phyloP scores from a whole-genome alignment of 2,888 invertebrate species.

The Xanthorhoe designata region DNA sequence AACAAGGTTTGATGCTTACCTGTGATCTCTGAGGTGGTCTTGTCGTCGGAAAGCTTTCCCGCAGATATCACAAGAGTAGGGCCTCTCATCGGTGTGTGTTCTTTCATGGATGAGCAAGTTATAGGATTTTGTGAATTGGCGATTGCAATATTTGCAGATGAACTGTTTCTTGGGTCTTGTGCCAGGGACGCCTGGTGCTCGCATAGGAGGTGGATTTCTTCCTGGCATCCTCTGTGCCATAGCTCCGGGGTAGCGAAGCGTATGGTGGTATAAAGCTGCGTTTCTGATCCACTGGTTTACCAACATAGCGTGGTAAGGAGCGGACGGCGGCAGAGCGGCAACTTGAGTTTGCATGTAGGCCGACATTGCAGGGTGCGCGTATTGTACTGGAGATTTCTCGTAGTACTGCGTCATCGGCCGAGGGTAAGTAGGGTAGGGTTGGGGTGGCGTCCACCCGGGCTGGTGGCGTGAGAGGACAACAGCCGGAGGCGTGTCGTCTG shows the following conservation, averaged over 20 bases:
- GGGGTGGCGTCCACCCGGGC: conserved; percentile 69
- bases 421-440: conserved; percentile 71
- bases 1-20: conserved; percentile 79
- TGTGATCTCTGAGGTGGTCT: conserved; percentile 96
- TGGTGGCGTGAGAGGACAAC: conserved; percentile 77
- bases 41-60: conserved; percentile 98
- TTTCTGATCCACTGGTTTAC: conserved; percentile 91
- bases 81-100: conserved; percentile 98
- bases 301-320: conserved; percentile 86
- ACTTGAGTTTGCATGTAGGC: conserved; percentile 81
- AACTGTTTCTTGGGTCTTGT: conserved; percentile 93
- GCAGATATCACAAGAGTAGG: conserved; percentile 98
- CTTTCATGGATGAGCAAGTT: conserved; percentile 98
- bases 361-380: conserved; percentile 73
- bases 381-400: conserved; percentile 71
- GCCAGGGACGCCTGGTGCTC: conserved; percentile 85
- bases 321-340: conserved; percentile 74
- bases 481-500: conserved; percentile 85
- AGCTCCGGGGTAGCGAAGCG: conserved; percentile 77
- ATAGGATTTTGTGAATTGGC: conserved; percentile 99
- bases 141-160: conserved; percentile 98
- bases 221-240: conserved; percentile 82
- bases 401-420: conserved; percentile 76
- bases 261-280: conserved; percentile 88
- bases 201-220: conserved; percentile 82